Base-by-base conservation (phyloP, 2,888 invertebrate genomes). In the Phortica magna region DNA sequence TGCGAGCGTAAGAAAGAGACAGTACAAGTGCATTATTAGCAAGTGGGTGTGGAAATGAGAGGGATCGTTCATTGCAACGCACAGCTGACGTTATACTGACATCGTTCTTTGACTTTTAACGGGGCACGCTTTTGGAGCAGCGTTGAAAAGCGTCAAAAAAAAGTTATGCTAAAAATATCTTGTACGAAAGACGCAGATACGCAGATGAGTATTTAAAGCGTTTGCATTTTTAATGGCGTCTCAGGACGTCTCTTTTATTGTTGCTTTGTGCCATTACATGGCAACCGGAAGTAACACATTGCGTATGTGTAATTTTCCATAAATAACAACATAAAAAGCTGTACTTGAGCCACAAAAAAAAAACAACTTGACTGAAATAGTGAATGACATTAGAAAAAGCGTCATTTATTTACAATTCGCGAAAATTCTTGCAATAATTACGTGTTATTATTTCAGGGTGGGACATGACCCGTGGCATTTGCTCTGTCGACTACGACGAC, bases 401-500 rank as follows among this genome's bases (percentile, higher is more conserved):
- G 70, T 71, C 53, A 43, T 70, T 53, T 31, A 12, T 70, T 43
- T 41, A 67, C 39, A 22, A 61, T 22, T 7, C 61, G 17, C 17
- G 22, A 61, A 7, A 61, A 67, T 42, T 67, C 42, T 41, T 41
- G 42, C 42, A n/a, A 17, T 41, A 67, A 67, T 42, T 67, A 67
- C 67, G 67, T 67, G 67, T 67, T 61, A 22, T 48, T 12, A 48
- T 48, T 61, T 9, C 19, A 61, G 22, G 22, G 68, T 43, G 68
- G 19, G 19, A 48, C 19, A 71, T 71, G 70, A 71, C 70, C 70
- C 53, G 70, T 70, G 70, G 70, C 70, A 71, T 71, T 71, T 71
- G 42, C 41, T 41, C 42, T 17, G 67, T 17, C 48, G 61, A 61
- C 59, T n/a, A 19, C 59, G 59, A 19, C 59, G 59, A 3, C 59